phyloP scores from a whole-genome alignment of 2,797 vertebrate species.

The Lagocephalus sceleratus region DNA sequence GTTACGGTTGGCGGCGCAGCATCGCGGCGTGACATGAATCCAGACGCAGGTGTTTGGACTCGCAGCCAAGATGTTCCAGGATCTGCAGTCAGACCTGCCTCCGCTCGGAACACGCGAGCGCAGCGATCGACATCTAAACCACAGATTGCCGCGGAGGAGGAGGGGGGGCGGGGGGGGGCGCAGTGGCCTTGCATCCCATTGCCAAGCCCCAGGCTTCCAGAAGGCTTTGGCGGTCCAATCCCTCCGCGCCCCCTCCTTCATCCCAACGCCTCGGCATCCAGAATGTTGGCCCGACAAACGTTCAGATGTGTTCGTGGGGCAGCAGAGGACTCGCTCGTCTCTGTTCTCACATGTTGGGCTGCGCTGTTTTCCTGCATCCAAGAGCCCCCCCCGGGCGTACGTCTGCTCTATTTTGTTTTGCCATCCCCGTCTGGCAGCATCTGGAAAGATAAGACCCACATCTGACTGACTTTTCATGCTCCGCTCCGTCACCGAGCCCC shows the following conservation, averaged over 20 bases:
- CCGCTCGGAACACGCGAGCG: conserved; percentile 24
- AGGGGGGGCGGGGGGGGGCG: not conserved
- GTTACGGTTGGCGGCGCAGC: conserved; percentile 21
- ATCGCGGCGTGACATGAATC: conserved; percentile 28
- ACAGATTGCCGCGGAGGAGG: conserved; percentile 9
- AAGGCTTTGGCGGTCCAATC: conserved; percentile 63
- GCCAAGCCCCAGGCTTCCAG: too few relatives aligned
- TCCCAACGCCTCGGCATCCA: not conserved
- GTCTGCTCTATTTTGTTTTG: conserved; percentile 36
- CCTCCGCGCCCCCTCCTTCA: conserved; percentile 1
- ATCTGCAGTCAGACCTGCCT: conserved; percentile 56
- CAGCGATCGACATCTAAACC: conserved; percentile 55
- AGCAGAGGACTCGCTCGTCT: not conserved
- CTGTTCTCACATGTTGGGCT: not conserved
- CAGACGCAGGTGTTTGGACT: conserved; percentile 52
- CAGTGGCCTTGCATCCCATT: too few relatives aligned
- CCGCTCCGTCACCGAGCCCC: conserved; percentile 33
- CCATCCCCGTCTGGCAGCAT: conserved; percentile 34
- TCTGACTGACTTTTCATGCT: conserved; percentile 43
- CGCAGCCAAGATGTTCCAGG: conserved; percentile 34
- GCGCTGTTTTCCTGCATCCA: not conserved
- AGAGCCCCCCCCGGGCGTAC: conserved; percentile 19
- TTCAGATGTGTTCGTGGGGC: too few relatives aligned
- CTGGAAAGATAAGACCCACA: conserved; percentile 64
- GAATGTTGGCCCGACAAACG: too few relatives aligned